phyloP scores from a whole-genome alignment of 2,113 vertebrate genomes.

The Thinocorus orbignyianus region DNA sequence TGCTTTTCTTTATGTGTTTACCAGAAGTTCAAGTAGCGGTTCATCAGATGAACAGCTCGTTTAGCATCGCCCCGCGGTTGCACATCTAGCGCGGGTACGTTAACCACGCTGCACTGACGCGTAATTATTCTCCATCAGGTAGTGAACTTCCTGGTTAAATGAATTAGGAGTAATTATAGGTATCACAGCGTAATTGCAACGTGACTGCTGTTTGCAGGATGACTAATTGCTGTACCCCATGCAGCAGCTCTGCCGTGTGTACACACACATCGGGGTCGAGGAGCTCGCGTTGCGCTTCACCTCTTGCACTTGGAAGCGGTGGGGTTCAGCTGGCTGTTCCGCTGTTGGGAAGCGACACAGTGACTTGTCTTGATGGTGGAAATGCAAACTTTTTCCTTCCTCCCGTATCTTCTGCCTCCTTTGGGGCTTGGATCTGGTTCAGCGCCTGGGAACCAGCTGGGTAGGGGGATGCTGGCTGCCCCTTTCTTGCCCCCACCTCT shows the following conservation, averaged over 20 bases:
- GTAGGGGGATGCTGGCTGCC: neutral
- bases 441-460: accelerated
- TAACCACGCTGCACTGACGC: neutral
- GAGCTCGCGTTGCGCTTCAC: neutral
- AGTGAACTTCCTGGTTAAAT: conserved; percentile 7
- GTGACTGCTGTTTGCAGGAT: neutral
- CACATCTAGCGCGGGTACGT: neutral
- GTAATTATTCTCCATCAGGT: neutral
- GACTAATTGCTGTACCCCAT: neutral
- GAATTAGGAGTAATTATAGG: conserved; percentile 17
- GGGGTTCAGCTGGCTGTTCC: neutral
- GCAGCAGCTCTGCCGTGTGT: neutral
- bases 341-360: accelerated
- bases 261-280: neutral
- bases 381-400: neutral
- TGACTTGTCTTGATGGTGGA: accelerated
- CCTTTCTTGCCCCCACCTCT: neutral
- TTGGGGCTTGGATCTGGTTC: neutral
- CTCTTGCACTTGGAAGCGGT: neutral
- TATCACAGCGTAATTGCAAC: neutral
- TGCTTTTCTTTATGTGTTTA: neutral
- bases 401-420: accelerated
- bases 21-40: neutral
- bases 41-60: neutral
- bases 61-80: accelerated